phyloP scores from a whole-genome alignment of 2,888 invertebrate species.

The Coleophora deauratella region DNA sequence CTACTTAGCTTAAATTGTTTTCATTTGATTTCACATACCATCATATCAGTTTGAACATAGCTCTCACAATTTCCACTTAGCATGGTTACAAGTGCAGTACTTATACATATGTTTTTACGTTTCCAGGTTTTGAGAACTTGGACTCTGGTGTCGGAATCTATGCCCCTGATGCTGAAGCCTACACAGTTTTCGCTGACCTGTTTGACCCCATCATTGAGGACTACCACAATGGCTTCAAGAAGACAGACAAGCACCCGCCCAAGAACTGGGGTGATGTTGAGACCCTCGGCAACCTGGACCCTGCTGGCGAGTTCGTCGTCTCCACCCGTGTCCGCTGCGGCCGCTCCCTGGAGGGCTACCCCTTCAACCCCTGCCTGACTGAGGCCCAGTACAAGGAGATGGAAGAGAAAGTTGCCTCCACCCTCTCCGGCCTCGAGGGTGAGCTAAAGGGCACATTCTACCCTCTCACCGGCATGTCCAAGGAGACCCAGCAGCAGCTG shows the following conservation, averaged over 20 bases:
- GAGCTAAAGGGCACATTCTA: slow-evolving; percentile 97
- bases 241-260: slow-evolving; percentile 94
- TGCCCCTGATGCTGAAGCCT: slow-evolving; percentile 97
- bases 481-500: slow-evolving; percentile 95
- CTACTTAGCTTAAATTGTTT: no score
- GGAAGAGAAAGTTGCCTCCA: slow-evolving; percentile 91
- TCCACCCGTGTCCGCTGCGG: slow-evolving; percentile 98
- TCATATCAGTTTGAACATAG: no score
- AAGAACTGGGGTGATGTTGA: slow-evolving; percentile 96
- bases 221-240: slow-evolving; percentile 96
- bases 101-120: not conserved
- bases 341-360: slow-evolving; percentile 94
- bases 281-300: slow-evolving; percentile 93
- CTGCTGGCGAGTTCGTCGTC: slow-evolving; percentile 91
- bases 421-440: slow-evolving; percentile 86
- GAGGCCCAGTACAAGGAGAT: slow-evolving; percentile 98
- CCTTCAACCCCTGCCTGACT: slow-evolving; percentile 97
- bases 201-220: slow-evolving; percentile 99
- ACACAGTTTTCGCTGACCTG: slow-evolving; percentile 91
- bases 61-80: no score
- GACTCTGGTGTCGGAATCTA: slow-evolving; percentile 98
- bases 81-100: no score
- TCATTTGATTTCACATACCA: no score
- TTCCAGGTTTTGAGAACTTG: slow-evolving; percentile 91
- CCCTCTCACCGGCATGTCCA: slow-evolving; percentile 96